Conservation (phyloP, 35 echinoderm and acorn worm species). For the Ophiothrix spiculata region DNA sequence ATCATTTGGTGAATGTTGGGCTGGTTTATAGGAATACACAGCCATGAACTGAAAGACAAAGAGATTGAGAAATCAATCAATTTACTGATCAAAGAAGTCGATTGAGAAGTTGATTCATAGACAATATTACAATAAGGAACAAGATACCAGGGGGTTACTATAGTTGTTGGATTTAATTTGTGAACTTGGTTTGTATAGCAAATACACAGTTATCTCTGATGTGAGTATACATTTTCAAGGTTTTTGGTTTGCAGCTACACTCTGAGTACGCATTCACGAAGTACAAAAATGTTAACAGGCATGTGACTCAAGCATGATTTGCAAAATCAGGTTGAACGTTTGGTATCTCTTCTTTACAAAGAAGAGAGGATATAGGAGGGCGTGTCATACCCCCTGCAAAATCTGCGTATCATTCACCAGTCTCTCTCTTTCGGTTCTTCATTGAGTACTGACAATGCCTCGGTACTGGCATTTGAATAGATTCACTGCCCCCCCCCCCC, state of each 20-base stretch:
- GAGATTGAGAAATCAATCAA: background rate
- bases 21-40: slow-evolving; percentile 83
- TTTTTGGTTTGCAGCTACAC: too few species aligned
- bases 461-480: background rate
- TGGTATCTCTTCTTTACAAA: too few species aligned
- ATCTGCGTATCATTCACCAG: too few species aligned
- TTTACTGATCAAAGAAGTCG: background rate
- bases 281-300: too few species aligned
- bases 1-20: slow-evolving; percentile 90
- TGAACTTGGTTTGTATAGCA: background rate
- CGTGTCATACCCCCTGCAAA: too few species aligned
- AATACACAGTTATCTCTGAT: background rate
- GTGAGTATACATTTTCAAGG: background rate
- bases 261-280: too few species aligned
- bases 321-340: too few species aligned
- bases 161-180: background rate
- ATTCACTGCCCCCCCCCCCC: background rate
- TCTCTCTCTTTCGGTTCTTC: too few species aligned
- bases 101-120: too few species aligned
- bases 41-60: slow-evolving; percentile 99
- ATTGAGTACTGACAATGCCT: too few species aligned
- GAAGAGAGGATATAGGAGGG: too few species aligned
- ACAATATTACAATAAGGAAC: background rate
- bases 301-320: too few species aligned
- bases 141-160: background rate